Evolutionary conservation across 2,797 vertebrate genomes (phyloP).

Genomic region (Semaprochilodus insignis): DNA sequence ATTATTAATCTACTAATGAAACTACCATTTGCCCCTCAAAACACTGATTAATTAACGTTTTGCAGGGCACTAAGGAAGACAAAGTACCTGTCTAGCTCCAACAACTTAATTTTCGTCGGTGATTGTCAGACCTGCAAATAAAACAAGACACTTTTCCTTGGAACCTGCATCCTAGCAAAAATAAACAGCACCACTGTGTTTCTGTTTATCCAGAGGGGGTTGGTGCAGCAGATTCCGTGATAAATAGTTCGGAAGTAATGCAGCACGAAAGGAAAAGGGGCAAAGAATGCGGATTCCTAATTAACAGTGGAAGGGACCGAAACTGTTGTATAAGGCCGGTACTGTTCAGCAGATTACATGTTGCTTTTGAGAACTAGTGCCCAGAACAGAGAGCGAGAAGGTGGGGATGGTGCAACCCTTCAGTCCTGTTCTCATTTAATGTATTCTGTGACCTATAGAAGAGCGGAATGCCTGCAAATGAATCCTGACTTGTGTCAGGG

Average conservation of each 20-base stretch:
- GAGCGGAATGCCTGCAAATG: slow-evolving; percentile 69
- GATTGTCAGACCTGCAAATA: slow-evolving; percentile 54
- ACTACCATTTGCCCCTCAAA: background rate
- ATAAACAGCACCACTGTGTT: slow-evolving; percentile 70
- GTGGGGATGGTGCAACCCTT: background rate
- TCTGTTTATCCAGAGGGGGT: slow-evolving; percentile 63
- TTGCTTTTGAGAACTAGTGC: slow-evolving; percentile 55
- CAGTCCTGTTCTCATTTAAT: slow-evolving; percentile 12
- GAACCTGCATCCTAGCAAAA: slow-evolving; percentile 43
- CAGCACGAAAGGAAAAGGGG: slow-evolving; percentile 75
- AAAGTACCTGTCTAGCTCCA: slow-evolving; percentile 37
- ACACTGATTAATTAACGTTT: background rate
- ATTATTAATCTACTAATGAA: background rate
- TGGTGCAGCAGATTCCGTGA: slow-evolving; percentile 78
- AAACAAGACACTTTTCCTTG: slow-evolving; percentile 44
- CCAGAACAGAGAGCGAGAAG: background rate
- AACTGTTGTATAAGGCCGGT: slow-evolving; percentile 58
- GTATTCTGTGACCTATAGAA: slow-evolving; percentile 20
- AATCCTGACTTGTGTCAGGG: slow-evolving; percentile 56
- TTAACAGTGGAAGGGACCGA: slow-evolving; percentile 67
- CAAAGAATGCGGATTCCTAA: slow-evolving; percentile 77
- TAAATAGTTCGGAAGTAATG: slow-evolving; percentile 87
- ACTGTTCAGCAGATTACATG: slow-evolving; percentile 65
- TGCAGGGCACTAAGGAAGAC: slow-evolving; percentile 14
- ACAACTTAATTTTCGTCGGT: slow-evolving; percentile 57